Conservation (phyloP, 1,140 invertebrate species). For the Caenorhabditis inopinata region DNA sequence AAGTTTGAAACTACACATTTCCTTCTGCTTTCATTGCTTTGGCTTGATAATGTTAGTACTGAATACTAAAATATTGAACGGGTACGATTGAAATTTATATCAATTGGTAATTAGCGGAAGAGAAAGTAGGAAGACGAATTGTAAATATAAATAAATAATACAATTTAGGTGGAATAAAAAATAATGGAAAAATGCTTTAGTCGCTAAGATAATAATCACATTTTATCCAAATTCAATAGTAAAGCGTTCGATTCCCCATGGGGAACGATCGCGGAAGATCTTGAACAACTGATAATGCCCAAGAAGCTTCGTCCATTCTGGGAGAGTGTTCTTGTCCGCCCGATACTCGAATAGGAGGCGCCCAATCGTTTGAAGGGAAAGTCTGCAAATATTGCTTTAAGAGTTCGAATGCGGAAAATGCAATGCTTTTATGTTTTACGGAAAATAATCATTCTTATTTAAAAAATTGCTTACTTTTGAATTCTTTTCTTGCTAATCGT, state of each 20-base stretch:
- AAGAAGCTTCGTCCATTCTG: not conserved
- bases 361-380: not conserved
- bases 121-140: not conserved
- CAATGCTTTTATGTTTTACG: too few species aligned
- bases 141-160: not conserved
- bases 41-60: too few species aligned
- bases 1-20: too few species aligned
- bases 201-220: not conserved
- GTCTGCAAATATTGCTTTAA: not conserved
- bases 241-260: not conserved
- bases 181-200: not conserved
- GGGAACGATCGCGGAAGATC: slow-evolving; percentile 5
- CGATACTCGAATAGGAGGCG: not conserved
- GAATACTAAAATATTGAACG: not conserved
- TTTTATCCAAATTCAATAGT: not conserved
- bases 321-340: not conserved
- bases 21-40: too few species aligned
- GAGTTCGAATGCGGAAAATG: too few species aligned
- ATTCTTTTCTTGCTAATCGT: not conserved
- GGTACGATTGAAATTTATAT: not conserved
- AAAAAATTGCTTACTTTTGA: not conserved
- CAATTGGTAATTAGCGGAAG: not conserved
- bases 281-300: not conserved
- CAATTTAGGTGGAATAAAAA: not conserved
- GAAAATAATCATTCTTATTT: too few species aligned